phyloP scores from a whole-genome alignment of 2,888 invertebrate genomes.

The Pegoplata infirma region DNA sequence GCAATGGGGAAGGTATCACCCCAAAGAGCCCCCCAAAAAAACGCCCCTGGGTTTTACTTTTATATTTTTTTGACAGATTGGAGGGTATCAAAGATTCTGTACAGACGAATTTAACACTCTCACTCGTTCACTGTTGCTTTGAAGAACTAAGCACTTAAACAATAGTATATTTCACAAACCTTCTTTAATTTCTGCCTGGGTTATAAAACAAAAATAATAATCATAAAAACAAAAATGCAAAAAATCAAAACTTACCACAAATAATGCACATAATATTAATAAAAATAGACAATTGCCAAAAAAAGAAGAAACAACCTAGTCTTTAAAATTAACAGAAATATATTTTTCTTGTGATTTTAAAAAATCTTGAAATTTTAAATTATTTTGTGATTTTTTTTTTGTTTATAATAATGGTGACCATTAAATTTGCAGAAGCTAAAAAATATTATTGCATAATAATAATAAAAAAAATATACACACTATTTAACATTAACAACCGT shows the following conservation, averaged over 20 bases:
- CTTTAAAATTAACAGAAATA: no score
- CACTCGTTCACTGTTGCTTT: no score
- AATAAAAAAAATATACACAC: background rate
- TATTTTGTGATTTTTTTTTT: background rate
- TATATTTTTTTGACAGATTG: no score
- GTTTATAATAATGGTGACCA: background rate
- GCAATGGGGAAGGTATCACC: no score
- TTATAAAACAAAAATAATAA: background rate
- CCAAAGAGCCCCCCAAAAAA: no score
- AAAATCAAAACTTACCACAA: no score
- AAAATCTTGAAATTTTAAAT: background rate
- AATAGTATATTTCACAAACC: no score
- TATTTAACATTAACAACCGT: constrained; percentile 38
- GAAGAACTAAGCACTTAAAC: no score
- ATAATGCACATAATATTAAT: background rate
- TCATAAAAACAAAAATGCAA: background rate
- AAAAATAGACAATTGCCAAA: background rate
- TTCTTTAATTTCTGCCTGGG: no score
- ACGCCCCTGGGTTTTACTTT: no score
- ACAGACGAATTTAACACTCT: no score
- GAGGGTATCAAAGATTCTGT: no score
- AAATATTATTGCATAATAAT: constrained; percentile 24
- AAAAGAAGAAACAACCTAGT: background rate
- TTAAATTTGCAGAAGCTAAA: constrained; percentile 34
- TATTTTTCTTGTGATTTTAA: background rate